Evolutionary conservation across 2,888 invertebrate genomes (phyloP).

Genomic region (Eulithis prunata): DNA sequence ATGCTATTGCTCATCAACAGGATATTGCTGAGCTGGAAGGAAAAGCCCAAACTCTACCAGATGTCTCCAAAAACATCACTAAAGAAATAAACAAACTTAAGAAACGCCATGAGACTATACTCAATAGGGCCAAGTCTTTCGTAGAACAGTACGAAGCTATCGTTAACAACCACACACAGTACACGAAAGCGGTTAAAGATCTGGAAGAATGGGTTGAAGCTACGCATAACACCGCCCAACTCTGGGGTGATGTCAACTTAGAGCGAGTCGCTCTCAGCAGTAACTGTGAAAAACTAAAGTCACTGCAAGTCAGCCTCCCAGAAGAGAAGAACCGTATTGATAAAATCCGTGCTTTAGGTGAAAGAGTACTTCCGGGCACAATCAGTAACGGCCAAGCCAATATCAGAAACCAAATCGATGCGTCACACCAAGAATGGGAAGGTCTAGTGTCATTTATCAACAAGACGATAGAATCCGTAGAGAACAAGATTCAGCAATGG

Average conservation of each 20-base stretch:
- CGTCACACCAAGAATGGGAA: constrained; percentile 96
- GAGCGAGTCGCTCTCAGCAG: constrained; percentile 94
- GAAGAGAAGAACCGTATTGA: constrained; percentile 94
- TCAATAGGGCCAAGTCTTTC: constrained; percentile 89
- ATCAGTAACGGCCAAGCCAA: constrained; percentile 92
- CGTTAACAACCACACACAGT: constrained; percentile 95
- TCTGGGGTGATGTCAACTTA: constrained; percentile 93
- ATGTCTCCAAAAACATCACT: constrained; percentile 89
- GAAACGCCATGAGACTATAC: constrained; percentile 88
- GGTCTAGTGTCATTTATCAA: constrained; percentile 90
- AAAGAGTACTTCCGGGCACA: constrained; percentile 95
- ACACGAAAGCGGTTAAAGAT: constrained; percentile 93
- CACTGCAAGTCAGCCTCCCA: constrained; percentile 89
- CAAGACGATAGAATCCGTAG: constrained; percentile 91
- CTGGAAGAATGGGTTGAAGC: constrained; percentile 94
- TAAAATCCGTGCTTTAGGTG: constrained; percentile 92
- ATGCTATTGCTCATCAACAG: constrained; percentile 93
- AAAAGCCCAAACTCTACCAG: constrained; percentile 91
- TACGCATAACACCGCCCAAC: constrained; percentile 90
- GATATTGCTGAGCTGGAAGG: constrained; percentile 92
- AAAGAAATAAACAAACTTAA: constrained; percentile 88
- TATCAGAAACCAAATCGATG: constrained; percentile 94
- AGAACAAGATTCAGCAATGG: constrained; percentile 95
- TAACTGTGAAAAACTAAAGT: constrained; percentile 93
- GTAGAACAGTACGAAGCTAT: constrained; percentile 94